Evolutionary conservation across 2,888 invertebrate genomes (phyloP).

Genomic region (Odontothrips loti): DNA sequence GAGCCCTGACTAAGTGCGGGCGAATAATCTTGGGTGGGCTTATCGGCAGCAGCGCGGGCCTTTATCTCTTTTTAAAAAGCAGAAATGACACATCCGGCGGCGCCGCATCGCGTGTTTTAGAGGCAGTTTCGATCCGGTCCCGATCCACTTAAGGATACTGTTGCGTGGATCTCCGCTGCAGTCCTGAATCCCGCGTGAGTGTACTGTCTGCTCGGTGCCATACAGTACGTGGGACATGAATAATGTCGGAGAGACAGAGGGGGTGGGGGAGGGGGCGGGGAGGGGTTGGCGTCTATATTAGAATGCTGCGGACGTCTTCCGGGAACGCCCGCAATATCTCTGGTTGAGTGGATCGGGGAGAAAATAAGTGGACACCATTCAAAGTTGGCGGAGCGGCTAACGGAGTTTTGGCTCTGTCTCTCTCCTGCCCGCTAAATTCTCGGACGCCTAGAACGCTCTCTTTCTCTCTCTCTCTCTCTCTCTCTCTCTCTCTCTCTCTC

Average conservation of each 20-base stretch:
- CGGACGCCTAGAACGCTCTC: neutral
- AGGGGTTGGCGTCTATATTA: neutral
- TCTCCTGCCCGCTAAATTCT: neutral
- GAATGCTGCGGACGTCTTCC: neutral
- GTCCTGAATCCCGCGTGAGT: no score
- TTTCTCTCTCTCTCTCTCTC: conserved; percentile 29
- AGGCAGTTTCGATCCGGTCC: no score
- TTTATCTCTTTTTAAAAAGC: no score
- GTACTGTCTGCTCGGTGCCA: no score
- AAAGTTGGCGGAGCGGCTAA: neutral
- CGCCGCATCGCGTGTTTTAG: no score
- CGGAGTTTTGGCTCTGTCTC: conserved; percentile 17
- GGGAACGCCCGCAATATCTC: neutral
- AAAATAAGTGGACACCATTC: neutral
- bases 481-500: conserved; percentile 24
- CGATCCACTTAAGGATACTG: no score
- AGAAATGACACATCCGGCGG: no score
- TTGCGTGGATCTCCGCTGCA: no score
- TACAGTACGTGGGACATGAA: no score
- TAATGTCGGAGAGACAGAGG: neutral
- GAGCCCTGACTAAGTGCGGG: no score
- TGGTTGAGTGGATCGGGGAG: neutral
- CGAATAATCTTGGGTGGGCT: no score
- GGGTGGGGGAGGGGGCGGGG: neutral
- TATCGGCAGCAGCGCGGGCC: no score